Base-by-base conservation (phyloP, 1,140 invertebrate species). In the Reticulitermes speratus region DNA sequence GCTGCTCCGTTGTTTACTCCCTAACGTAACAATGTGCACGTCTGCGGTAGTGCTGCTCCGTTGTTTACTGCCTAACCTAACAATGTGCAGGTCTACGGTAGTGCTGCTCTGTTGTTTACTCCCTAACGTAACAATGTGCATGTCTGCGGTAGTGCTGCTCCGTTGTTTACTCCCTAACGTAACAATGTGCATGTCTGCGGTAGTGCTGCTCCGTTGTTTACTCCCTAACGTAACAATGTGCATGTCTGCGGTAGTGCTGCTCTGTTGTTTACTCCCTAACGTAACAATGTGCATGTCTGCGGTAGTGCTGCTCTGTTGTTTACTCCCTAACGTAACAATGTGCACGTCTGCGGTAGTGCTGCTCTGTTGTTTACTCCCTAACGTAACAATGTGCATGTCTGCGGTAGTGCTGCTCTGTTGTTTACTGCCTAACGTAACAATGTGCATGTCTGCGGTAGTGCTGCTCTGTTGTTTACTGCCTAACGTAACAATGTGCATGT, bases 391-490 rank as follows among this genome's bases (percentile, higher is more conserved):
- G 65, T 30, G 9, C 9, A 14, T 75, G 65, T 25, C 16, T 75
- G n/a, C n/a, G 3, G 65, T 75, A 30, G 65, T 30, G 30, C 25
- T 75, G 30, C 25, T 25, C 65, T 30, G 65, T 30, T 75, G 65
- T 75, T 75, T 75, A 30, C 65, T 75, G 25, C 65, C 25, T 75
- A 75, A 75, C 65, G n/a, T 75, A 75, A 75, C 65, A n/a, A 75
- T 30, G 65, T 30, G 9, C 9, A 14, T 75, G 65, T 25, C 16
- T 75, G n/a, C n/a, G 3, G 65, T 75, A 30, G 65, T 30, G 30
- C 25, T 75, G 30, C 25, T 25, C 65, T 30, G 65, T 30, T 75
- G 65, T 75, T 75, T 75, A 30, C 65, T 75, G 25, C 65, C 25
- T 75, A 75, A 75, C 65, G n/a, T 75, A 75, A 75, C 65, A n/a